These are phyloP conservation scores for Diplogasteroides magnus DNA, from an alignment of 1,140 invertebrate genomes.

Conservation along the genomic window DNA sequence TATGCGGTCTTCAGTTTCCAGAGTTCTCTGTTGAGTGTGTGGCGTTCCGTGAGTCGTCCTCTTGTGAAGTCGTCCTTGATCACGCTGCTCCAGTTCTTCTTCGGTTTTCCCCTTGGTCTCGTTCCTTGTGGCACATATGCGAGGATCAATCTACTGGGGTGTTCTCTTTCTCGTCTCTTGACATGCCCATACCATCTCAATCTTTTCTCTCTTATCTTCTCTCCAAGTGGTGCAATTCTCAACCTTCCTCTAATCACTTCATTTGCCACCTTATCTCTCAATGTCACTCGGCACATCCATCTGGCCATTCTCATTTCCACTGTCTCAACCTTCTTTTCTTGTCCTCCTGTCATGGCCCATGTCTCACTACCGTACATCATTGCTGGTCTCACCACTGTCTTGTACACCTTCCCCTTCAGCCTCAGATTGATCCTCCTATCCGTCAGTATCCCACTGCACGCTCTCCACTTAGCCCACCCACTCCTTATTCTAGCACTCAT, in stretches of 20 bases:
- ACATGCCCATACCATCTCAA: background rate
- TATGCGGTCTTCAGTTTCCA: background rate
- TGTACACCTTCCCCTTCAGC: background rate
- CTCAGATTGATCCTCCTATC: background rate
- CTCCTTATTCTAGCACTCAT: background rate
- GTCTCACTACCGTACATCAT: background rate
- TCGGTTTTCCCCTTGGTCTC: background rate
- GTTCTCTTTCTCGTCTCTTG: background rate
- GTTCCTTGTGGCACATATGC: background rate
- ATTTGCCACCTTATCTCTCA: background rate
- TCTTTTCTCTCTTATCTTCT: background rate
- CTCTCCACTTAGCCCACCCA: background rate
- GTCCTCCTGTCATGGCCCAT: background rate
- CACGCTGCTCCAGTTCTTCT: background rate
- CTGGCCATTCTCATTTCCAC: background rate
- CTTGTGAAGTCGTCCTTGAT: background rate
- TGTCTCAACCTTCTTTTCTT: background rate
- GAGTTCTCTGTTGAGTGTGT: background rate
- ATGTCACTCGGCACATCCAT: background rate
- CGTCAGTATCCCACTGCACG: background rate
- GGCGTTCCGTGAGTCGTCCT: background rate
- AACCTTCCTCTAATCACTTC: background rate
- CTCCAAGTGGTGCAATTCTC: background rate
- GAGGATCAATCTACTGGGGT: background rate
- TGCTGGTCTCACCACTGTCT: background rate